Percentiles rank a stretch among this genome's conserved stretches.
Conservation (phyloP, 2,113 vertebrate genomes). For the Coturnix japonica region DNA sequence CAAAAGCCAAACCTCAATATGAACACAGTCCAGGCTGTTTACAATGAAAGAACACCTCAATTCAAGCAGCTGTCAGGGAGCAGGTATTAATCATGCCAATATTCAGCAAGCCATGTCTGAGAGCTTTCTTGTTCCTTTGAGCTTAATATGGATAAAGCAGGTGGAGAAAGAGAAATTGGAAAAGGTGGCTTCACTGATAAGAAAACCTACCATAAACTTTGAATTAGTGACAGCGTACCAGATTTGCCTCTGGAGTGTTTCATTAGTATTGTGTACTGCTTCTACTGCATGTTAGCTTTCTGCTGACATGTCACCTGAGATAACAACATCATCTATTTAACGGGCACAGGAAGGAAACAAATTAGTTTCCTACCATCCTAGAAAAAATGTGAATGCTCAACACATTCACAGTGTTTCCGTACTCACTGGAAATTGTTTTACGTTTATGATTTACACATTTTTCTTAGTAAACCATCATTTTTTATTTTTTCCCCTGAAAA, state of each 20-base stretch:
- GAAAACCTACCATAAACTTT: conserved; percentile 67
- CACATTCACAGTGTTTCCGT: neutral
- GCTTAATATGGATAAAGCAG: conserved; percentile 76
- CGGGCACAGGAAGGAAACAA: conserved; percentile 40
- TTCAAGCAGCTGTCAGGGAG: conserved; percentile 61
- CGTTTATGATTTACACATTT: conserved; percentile 54
- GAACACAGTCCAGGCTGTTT: conserved; percentile 32
- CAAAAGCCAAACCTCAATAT: neutral
- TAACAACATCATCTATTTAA: conserved; percentile 74
- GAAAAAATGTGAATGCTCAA: conserved; percentile 27
- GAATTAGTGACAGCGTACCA: conserved; percentile 68
- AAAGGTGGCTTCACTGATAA: conserved; percentile 79
- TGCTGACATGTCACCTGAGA: conserved; percentile 56
- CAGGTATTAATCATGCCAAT: conserved; percentile 61
- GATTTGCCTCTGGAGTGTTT: conserved; percentile 67
- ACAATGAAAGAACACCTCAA: conserved; percentile 44
- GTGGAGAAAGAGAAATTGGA: conserved; percentile 69
- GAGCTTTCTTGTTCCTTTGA: conserved; percentile 67
- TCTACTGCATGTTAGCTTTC: conserved; percentile 62
- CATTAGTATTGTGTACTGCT: conserved; percentile 56
- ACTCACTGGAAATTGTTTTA: neutral
- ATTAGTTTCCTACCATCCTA: conserved; percentile 26
- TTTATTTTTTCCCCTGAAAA: neutral
- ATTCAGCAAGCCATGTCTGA: conserved; percentile 70
- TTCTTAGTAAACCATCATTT: neutral